Evolutionary conservation across 2,113 vertebrate species (phyloP).

Genomic region (Laticauda laticaudata): DNA sequence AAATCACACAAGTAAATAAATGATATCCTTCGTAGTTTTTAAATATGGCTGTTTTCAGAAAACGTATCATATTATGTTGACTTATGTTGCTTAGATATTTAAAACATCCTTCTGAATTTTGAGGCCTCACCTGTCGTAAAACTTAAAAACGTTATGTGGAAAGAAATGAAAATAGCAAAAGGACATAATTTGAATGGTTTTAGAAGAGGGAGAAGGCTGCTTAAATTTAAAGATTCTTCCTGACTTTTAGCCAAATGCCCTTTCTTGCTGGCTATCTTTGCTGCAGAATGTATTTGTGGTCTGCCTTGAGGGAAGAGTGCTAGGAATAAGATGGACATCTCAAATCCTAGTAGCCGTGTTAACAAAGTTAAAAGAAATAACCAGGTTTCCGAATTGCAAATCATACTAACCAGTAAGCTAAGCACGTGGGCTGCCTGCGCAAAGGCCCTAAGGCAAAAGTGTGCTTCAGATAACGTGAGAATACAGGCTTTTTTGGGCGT

Average conservation of each 20-base stretch:
- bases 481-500: not conserved
- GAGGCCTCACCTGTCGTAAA: not conserved
- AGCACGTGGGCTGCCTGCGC: not conserved
- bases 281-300: not conserved
- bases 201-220: not conserved
- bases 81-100: not conserved
- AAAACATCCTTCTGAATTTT: not conserved
- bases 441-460: not conserved
- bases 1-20: not conserved
- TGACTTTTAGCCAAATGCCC: not conserved
- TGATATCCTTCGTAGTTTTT: not conserved
- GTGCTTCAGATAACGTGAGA: not conserved
- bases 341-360: not conserved
- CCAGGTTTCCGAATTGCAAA: not conserved
- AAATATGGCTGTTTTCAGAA: not conserved
- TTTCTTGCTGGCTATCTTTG: not conserved
- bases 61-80: not conserved
- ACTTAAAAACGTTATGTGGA: not conserved
- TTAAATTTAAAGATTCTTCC: not conserved
- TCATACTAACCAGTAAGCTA: not conserved
- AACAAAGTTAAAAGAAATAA: not conserved
- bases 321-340: not conserved
- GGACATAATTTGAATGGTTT: not conserved
- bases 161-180: not conserved
- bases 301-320: not conserved